These are phyloP conservation scores for Diadophis punctatus DNA, from an alignment of 2,113 vertebrate species.

Conservation along the genomic window DNA sequence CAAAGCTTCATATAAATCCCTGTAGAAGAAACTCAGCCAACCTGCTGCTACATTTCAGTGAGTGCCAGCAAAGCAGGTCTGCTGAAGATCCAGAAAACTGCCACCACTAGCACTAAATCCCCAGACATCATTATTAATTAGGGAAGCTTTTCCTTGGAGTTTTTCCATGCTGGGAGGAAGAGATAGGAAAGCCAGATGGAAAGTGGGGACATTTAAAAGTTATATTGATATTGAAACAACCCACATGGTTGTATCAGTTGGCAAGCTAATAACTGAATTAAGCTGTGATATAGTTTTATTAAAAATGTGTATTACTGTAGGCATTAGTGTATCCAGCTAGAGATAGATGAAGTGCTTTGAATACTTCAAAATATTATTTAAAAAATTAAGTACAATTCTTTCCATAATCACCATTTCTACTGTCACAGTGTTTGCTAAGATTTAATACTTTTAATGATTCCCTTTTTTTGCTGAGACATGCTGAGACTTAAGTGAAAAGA, in stretches of 20 bases:
- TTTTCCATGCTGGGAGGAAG: constrained; percentile 30
- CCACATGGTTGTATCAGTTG: constrained; percentile 38
- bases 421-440: background rate
- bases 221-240: constrained; percentile 26
- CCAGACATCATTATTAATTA: constrained; percentile 1
- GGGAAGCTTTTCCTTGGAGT: constrained; percentile 22
- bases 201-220: constrained; percentile 50
- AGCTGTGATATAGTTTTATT: constrained; percentile 38
- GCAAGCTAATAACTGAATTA: constrained; percentile 45
- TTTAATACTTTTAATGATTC: background rate
- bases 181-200: constrained; percentile 32
- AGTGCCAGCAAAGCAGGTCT: constrained; percentile 4
- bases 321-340: background rate
- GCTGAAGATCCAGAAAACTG: constrained; percentile 2
- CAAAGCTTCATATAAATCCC: background rate
- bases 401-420: background rate
- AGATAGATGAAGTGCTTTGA: background rate
- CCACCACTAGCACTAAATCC: background rate
- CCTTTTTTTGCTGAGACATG: background rate
- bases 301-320: background rate
- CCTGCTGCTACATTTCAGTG: background rate
- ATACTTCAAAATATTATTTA: background rate
- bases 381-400: background rate
- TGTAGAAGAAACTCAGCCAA: background rate
- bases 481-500: background rate